Base-by-base conservation (phyloP, 2,797 vertebrate genomes). In the Eptatretus atami region DNA sequence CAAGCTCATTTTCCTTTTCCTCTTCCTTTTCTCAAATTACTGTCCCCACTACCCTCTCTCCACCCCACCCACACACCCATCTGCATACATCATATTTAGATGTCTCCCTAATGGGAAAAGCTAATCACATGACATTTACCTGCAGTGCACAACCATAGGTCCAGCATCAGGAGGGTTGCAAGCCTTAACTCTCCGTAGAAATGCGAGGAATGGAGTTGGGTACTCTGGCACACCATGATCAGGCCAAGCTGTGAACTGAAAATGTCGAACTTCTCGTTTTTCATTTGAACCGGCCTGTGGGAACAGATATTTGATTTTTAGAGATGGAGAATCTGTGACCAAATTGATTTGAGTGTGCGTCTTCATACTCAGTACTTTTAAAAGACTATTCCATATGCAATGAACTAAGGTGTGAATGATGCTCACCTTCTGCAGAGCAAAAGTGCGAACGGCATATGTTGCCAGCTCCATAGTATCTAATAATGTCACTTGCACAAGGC, bases 111-210 rank as follows among this genome's bases (percentile, higher is more conserved):
- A 44, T 44, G 31, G 31, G 31, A 44, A 44, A 44, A 44, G 31
- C 4, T 44, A 44, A 8, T 44, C 31, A 44, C 31, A 4, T 5
- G 6, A 8, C 31, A 61, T 55, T 66, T 76, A 96, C 92, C 92
- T 96, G 83, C 92, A 96, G 70, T 98, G 92, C 53, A 98, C 90
- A 71, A 86, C 90, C 92, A 98, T 96, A 10, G 92, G 92, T 66
- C 92, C 92, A 1, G 90, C 90, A 54, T 96, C 92, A 31, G 86
- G 84, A 25, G 92, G 92, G 70, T 98, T 95, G 75, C 90, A 96
- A 64, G 88, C 84, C 76, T 94, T 98, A 67, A 96, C 85, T 72
- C 90, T 77, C 68, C 92, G 73, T 66, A 96, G 74, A 73, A 96
- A 98, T 73, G 90, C 92, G 68, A 98, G 75, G 69, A 98, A 94